Conservation (phyloP, 1,140 invertebrate species). For the Apis mellifera region Amel_HAv3.1 CM009934.2:12411001-12411500, state of each 20-base stretch:
- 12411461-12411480: background rate
- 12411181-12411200: constrained; percentile 25
- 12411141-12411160: constrained; percentile 50
- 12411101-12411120: background rate
- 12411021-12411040: background rate
- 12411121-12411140: background rate
- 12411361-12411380: background rate
- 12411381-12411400: background rate
- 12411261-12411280: background rate
- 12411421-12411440: background rate
- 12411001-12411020: background rate
- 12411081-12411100: background rate
- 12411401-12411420: background rate
- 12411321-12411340: background rate
- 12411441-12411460: background rate
- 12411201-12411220: constrained; percentile 39
- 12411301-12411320: background rate
- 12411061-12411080: background rate
- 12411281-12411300: background rate
- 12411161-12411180: constrained; percentile 37
- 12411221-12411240: constrained; percentile 35
- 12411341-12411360: background rate
- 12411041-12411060: background rate
- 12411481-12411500: constrained; percentile 1
- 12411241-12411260: constrained; percentile 41